Evolutionary conservation across 53 echinoderm and acorn worm genomes (phyloP).

Genomic region (Echinarachnius parma): DNA sequence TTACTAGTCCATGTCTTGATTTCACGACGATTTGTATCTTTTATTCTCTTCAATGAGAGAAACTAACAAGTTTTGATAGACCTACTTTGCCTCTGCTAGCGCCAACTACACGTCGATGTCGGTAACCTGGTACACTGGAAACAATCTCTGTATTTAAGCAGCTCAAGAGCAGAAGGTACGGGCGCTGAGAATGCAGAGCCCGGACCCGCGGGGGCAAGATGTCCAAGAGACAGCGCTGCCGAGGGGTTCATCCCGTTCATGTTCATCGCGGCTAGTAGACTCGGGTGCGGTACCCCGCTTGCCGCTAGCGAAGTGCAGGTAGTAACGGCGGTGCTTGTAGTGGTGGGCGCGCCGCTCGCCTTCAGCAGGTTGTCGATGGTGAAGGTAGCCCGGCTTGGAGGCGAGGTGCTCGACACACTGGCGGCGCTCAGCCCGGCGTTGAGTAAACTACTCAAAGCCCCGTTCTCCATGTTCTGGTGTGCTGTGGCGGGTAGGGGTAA

Average conservation of each 20-base stretch:
- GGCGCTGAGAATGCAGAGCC: conserved; percentile 82
- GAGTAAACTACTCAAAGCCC: conserved; percentile 74
- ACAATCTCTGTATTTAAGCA: conserved; percentile 93
- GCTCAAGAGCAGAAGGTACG: conserved; percentile 72
- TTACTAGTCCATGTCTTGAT: too few relatives aligned
- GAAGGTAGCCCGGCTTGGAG: conserved; percentile 69
- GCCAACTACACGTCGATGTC: conserved; percentile 77
- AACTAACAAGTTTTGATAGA: too few relatives aligned
- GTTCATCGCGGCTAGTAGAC: conserved; percentile 63
- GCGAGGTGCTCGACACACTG: conserved; percentile 60
- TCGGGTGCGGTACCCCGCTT: conserved; percentile 52
- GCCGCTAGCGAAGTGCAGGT: conserved; percentile 36
- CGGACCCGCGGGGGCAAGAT: conserved; percentile 57
- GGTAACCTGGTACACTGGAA: conserved; percentile 84
- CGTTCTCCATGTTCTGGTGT: conserved; percentile 65
- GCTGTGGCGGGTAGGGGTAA: conserved; percentile 86
- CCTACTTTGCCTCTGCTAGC: conserved; percentile 52
- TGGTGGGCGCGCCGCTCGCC: conserved; percentile 57
- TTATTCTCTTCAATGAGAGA: too few relatives aligned
- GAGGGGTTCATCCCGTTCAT: conserved; percentile 38
- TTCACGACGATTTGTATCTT: too few relatives aligned
- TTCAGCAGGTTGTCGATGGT: conserved; percentile 86
- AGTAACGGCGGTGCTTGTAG: conserved; percentile 25
- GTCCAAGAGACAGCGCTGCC: conserved; percentile 31
- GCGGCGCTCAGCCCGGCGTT: conserved; percentile 55